Conservation (phyloP, 2,113 vertebrate species). For the Callorhinus ursinus region DNA sequence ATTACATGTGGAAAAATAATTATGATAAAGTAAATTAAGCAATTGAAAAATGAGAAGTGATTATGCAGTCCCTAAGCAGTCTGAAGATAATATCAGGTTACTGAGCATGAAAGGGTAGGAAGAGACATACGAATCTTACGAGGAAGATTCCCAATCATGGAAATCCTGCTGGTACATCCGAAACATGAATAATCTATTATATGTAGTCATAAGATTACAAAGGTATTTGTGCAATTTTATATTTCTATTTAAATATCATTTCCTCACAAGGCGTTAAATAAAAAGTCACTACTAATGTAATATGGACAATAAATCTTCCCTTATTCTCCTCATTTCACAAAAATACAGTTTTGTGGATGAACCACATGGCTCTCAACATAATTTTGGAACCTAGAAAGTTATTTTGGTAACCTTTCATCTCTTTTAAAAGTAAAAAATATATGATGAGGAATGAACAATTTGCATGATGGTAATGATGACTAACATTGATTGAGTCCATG, state of each 20-base stretch:
- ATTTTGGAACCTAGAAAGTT: neutral
- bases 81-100: neutral
- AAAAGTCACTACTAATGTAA: neutral
- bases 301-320: neutral
- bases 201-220: neutral
- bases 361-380: neutral
- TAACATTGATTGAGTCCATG: neutral
- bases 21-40: neutral
- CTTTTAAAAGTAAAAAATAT: neutral
- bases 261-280: neutral
- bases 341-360: neutral
- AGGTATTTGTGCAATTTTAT: neutral
- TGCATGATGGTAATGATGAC: neutral
- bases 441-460: neutral
- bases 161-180: neutral
- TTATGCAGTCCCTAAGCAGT: neutral
- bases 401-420: neutral
- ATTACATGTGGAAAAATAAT: neutral
- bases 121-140: neutral
- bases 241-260: neutral
- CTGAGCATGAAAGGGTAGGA: neutral
- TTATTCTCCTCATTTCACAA: neutral
- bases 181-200: neutral
- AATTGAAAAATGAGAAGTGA: slow-evolving; percentile 24
- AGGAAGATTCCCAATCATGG: neutral